Evolutionary conservation across 2,888 invertebrate genomes (phyloP).

Genomic region (Lottia gigantea): DNA sequence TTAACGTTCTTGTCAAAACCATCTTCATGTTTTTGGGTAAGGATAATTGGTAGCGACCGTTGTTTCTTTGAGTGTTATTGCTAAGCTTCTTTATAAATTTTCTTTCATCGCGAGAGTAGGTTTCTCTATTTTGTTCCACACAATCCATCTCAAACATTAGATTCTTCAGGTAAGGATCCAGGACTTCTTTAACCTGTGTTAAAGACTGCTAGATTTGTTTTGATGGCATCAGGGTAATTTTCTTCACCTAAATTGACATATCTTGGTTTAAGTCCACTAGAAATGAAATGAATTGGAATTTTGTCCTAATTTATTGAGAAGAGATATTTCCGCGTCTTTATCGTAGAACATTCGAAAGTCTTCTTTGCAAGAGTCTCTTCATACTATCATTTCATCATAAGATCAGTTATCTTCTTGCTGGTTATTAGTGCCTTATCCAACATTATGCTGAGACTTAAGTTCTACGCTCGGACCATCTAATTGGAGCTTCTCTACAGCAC

Average conservation of each 20-base stretch:
- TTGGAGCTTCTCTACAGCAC: too few relatives aligned
- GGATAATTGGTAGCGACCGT: slow-evolving; percentile 21
- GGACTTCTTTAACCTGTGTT: not conserved
- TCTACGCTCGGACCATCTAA: too few relatives aligned
- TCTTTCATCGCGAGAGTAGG: slow-evolving; percentile 13
- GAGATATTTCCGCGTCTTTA: not conserved
- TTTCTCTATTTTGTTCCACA: not conserved
- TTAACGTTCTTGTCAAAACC: slow-evolving; percentile 12
- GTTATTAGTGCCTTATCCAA: not conserved
- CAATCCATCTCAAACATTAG: not conserved
- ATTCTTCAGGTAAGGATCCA: not conserved
- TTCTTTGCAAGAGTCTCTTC: not conserved
- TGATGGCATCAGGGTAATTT: not conserved
- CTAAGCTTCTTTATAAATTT: slow-evolving; percentile 13
- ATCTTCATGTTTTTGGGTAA: slow-evolving; percentile 18
- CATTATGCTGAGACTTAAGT: not conserved
- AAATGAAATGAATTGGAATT: too few relatives aligned
- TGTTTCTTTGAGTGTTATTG: not conserved
- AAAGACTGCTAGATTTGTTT: not conserved
- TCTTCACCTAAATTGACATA: not conserved
- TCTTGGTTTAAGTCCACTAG: not conserved
- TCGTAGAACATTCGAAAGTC: not conserved
- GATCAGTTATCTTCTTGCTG: not conserved
- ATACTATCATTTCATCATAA: not conserved
- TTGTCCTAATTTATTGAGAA: too few relatives aligned